phyloP scores from a whole-genome alignment of 2,113 vertebrate genomes.

The Rutilus rutilus region DNA sequence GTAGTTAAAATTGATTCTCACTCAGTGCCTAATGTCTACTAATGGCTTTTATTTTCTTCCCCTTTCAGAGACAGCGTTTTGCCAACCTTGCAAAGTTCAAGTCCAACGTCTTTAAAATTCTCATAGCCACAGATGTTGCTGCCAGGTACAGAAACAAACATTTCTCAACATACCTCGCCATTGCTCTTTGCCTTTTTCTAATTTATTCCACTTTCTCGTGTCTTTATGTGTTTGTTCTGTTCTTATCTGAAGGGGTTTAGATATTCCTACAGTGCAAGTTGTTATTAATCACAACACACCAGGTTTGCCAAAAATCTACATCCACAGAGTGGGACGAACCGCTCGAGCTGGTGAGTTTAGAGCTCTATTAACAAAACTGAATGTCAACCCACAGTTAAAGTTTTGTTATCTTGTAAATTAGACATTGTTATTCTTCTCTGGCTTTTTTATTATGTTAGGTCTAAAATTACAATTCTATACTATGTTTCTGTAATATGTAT shows the following conservation, averaged over 20 bases:
- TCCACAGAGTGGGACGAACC: conserved; percentile 92
- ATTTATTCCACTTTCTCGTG: neutral
- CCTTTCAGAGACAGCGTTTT: conserved; percentile 86
- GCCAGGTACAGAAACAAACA: conserved; percentile 77
- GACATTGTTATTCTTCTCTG: neutral
- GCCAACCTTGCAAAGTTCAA: conserved; percentile 94
- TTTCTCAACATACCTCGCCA: neutral
- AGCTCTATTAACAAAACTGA: neutral
- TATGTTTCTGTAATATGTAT: too few relatives aligned
- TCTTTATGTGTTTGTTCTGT: neutral
- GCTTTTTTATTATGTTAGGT: too few relatives aligned
- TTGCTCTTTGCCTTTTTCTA: neutral
- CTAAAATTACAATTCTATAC: too few relatives aligned
- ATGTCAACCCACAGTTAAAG: too few relatives aligned
- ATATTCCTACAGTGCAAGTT: conserved; percentile 93
- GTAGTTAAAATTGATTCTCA: neutral
- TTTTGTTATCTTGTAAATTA: neutral
- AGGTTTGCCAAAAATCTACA: conserved; percentile 91
- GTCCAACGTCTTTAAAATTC: conserved; percentile 92
- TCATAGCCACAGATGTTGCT: conserved; percentile 94
- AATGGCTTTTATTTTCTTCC: neutral
- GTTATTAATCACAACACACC: conserved; percentile 98
- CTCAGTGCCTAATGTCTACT: neutral
- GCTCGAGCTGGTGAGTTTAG: conserved; percentile 85
- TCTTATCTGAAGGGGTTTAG: conserved; percentile 82